These are phyloP conservation scores for Catharus fuscescens DNA, from an alignment of 2,113 vertebrate genomes.

Conservation along the genomic window DNA sequence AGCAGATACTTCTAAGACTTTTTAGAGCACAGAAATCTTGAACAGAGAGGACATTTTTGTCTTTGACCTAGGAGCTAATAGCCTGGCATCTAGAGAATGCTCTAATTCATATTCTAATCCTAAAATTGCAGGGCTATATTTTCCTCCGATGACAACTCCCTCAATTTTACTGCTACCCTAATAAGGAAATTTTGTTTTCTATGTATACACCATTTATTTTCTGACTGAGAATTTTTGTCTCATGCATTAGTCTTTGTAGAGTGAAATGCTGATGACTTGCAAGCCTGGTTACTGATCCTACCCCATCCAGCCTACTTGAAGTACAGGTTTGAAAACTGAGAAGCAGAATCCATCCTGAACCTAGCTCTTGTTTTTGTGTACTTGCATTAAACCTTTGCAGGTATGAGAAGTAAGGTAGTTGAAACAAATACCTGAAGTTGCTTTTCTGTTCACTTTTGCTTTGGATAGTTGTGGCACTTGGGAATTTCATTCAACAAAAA, in stretches of 20 bases:
- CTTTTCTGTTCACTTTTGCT: background rate
- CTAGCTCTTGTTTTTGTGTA: background rate
- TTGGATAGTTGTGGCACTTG: background rate
- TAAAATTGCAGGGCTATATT: constrained; percentile 68
- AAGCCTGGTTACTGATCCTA: background rate
- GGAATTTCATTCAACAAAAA: background rate
- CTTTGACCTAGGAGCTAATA: constrained; percentile 55
- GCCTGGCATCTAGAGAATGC: constrained; percentile 67
- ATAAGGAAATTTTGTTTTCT: constrained; percentile 63
- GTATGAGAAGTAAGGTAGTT: background rate
- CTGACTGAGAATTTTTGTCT: constrained; percentile 44
- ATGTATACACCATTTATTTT: constrained; percentile 22
- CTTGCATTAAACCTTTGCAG: background rate
- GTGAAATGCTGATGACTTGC: constrained; percentile 18
- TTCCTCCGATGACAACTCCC: constrained; percentile 53
- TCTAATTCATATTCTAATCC: constrained; percentile 69
- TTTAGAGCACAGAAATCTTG: constrained; percentile 36
- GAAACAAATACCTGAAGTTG: background rate
- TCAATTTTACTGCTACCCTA: constrained; percentile 56
- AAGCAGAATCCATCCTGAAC: background rate
- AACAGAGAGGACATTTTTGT: constrained; percentile 67
- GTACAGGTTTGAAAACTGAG: background rate
- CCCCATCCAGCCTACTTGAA: background rate
- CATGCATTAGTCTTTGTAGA: constrained; percentile 6
- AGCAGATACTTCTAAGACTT: constrained; percentile 13